Evolutionary conservation across 2,113 vertebrate species (phyloP).

Genomic region (Geococcyx californianus): DNA sequence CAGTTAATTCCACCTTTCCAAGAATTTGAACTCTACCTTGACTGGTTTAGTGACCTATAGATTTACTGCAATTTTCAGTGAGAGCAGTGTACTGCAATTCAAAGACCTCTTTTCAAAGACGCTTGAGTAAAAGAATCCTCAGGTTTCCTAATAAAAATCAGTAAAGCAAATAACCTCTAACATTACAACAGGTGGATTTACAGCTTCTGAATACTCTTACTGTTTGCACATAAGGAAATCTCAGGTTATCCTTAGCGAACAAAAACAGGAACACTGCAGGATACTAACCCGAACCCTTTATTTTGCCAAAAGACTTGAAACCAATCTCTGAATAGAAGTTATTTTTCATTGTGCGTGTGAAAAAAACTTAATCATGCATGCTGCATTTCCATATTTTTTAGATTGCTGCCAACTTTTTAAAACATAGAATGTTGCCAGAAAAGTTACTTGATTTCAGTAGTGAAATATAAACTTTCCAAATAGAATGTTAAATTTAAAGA

Average conservation of each 20-base stretch:
- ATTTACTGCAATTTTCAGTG: constrained; percentile 56
- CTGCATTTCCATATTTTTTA: constrained; percentile 26
- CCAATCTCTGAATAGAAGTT: constrained; percentile 33
- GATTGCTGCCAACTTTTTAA: not conserved
- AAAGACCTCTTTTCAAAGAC: constrained; percentile 70
- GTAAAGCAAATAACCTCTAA: constrained; percentile 75
- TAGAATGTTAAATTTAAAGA: not conserved
- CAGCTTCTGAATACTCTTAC: constrained; percentile 75
- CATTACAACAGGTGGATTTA: constrained; percentile 79
- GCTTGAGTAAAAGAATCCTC: constrained; percentile 66
- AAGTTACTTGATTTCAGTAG: not conserved
- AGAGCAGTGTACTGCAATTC: constrained; percentile 31
- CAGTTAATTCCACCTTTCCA: not conserved
- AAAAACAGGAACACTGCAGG: constrained; percentile 62
- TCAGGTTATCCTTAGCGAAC: constrained; percentile 63
- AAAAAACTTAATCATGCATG: constrained; percentile 34
- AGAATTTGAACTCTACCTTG: not conserved
- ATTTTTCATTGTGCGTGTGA: constrained; percentile 24
- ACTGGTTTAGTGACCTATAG: not conserved
- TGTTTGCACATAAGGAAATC: constrained; percentile 74
- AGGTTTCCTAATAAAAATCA: constrained; percentile 81
- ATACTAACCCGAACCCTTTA: constrained; percentile 41
- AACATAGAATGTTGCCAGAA: not conserved
- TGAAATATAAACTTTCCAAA: constrained; percentile 19
- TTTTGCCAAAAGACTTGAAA: constrained; percentile 48